A percentile compares a stretch with the other conserved stretches of the same genome.
phyloP scores from a whole-genome alignment of 2,797 vertebrate genomes.

The Acipenser transmontanus region DNA sequence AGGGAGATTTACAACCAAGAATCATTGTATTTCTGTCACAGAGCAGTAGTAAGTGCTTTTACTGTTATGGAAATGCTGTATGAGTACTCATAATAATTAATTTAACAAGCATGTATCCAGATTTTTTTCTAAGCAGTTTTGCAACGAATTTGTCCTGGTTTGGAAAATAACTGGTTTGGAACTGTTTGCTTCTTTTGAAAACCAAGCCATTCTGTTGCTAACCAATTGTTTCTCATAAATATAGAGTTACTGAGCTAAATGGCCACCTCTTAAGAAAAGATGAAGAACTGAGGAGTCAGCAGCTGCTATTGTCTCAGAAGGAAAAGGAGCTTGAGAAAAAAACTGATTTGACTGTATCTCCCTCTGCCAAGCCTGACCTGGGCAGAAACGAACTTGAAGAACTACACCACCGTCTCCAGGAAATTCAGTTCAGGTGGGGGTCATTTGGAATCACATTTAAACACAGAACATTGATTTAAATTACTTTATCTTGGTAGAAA shows the following conservation, averaged over 20 bases:
- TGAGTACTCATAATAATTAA: too few relatives aligned
- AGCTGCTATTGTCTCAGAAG: background rate
- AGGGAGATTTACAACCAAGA: too few relatives aligned
- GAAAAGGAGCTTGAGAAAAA: background rate
- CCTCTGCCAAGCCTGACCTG: background rate
- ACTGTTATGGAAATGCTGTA: too few relatives aligned
- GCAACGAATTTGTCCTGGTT: too few relatives aligned
- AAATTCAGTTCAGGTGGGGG: conserved; percentile 12
- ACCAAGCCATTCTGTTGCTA: too few relatives aligned
- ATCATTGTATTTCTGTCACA: too few relatives aligned
- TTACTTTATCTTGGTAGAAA: background rate
- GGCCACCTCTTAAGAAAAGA: background rate
- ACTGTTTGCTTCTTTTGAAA: too few relatives aligned
- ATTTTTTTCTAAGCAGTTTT: too few relatives aligned
- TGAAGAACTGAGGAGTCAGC: background rate
- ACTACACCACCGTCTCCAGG: background rate
- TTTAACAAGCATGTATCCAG: too few relatives aligned
- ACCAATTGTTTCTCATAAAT: too few relatives aligned
- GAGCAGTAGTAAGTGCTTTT: too few relatives aligned
- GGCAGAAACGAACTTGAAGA: conserved; percentile 12
- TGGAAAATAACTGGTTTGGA: too few relatives aligned
- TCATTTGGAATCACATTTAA: background rate
- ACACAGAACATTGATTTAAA: background rate
- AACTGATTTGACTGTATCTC: background rate
- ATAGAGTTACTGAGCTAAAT: background rate